Evolutionary conservation across 2,113 vertebrate genomes (phyloP).

Genomic region (Hystrix brachyura): DNA sequence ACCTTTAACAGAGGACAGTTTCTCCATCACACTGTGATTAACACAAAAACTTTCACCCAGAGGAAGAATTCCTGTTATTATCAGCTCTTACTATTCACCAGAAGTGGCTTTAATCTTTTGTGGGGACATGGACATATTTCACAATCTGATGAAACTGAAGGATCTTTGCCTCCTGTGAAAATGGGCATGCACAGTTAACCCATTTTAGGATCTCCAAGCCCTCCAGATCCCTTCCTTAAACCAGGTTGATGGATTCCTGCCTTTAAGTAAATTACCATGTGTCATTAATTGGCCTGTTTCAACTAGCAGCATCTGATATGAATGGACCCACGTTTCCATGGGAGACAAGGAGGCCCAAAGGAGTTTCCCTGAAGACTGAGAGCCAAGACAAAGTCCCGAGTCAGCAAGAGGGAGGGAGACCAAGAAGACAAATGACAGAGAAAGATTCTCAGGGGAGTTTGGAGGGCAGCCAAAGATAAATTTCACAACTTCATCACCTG

Average conservation of each 20-base stretch:
- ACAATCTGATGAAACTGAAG: constrained; percentile 31
- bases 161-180: neutral
- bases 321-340: constrained; percentile 23
- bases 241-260: neutral
- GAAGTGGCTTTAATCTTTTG: neutral
- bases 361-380: neutral
- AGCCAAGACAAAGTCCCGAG: neutral
- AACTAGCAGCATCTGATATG: neutral
- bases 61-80: neutral
- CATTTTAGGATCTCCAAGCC: neutral
- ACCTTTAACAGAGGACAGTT: neutral
- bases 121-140: neutral
- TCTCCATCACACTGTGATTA: neutral
- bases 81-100: neutral
- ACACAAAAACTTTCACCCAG: neutral
- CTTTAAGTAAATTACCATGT: constrained; percentile 31
- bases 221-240: neutral
- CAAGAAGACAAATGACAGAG: neutral
- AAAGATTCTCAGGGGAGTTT: constrained; percentile 1
- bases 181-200: neutral
- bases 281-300: neutral
- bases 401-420: neutral
- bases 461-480: constrained; percentile 38
- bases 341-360: constrained; percentile 7
- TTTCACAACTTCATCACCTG: constrained; percentile 49